phyloP scores from a whole-genome alignment of 2,888 invertebrate genomes.

The Oscheius sp. region DNA sequence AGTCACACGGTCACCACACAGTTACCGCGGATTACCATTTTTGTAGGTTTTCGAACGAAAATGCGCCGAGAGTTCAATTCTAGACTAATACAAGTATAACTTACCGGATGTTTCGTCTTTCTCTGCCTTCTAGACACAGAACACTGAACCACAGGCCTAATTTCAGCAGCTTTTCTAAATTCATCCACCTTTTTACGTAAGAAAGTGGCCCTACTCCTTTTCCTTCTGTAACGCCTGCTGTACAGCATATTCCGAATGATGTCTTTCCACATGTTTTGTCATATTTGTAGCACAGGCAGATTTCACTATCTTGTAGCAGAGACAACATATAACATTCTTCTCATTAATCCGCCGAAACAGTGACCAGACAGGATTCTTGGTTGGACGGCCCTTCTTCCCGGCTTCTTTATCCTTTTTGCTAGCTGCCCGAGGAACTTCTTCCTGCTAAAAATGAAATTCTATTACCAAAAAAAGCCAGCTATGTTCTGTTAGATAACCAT shows the following conservation, averaged over 20 bases:
- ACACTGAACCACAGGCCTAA: neutral
- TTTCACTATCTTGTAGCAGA: slow-evolving; percentile 29
- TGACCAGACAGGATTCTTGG: slow-evolving; percentile 36
- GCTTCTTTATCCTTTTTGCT: neutral
- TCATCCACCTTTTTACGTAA: too few species aligned
- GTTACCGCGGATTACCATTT: too few species aligned
- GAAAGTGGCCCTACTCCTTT: too few species aligned
- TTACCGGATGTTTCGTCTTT: slow-evolving; percentile 43
- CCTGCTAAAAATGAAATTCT: neutral
- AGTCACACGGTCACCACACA: too few species aligned
- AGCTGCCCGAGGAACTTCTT: neutral
- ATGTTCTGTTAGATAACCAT: neutral
- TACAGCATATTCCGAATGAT: slow-evolving; percentile 29
- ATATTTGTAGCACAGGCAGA: slow-evolving; percentile 38
- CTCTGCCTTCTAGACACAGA: slow-evolving; percentile 29
- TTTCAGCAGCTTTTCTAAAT: too few species aligned
- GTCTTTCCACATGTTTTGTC: slow-evolving; percentile 36
- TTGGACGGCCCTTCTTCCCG: slow-evolving; percentile 27
- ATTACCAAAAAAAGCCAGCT: neutral
- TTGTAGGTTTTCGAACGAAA: too few species aligned
- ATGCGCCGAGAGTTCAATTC: too few species aligned
- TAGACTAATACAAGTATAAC: neutral
- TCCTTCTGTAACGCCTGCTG: too few species aligned
- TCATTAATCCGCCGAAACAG: slow-evolving; percentile 24
- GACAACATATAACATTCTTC: slow-evolving; percentile 25